Evolutionary conservation across 2,888 invertebrate species (phyloP).

Genomic region (Dioctria linearis): DNA sequence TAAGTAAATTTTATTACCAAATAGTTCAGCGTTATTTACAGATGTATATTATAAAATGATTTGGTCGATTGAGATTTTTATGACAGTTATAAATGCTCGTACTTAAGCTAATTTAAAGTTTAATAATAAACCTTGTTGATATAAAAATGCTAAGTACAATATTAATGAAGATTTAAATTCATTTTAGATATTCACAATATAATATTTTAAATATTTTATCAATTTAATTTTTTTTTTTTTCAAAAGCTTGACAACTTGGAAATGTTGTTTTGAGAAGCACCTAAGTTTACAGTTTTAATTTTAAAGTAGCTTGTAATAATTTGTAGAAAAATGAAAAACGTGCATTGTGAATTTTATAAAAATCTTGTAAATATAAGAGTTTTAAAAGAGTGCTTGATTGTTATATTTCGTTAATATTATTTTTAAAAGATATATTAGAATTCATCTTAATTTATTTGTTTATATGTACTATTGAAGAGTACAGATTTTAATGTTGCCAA

Average conservation of each 20-base stretch:
- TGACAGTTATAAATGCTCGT: conserved; percentile 27
- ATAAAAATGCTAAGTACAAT: conserved; percentile 28
- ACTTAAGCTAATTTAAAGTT: conserved; percentile 11
- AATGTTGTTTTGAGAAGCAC: conserved; percentile 27
- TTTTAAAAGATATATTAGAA: background rate
- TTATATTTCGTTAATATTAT: conserved; percentile 12
- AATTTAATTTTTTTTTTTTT: conserved; percentile 3
- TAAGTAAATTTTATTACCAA: conserved; percentile 31
- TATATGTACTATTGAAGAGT: background rate
- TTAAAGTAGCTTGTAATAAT: conserved; percentile 1
- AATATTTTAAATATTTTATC: background rate
- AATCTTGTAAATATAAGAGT: conserved; percentile 21
- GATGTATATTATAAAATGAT: conserved; percentile 36
- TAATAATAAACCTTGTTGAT: conserved; percentile 24
- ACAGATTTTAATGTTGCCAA: conserved; percentile 12
- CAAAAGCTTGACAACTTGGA: conserved; percentile 13
- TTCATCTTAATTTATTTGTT: background rate
- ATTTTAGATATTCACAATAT: background rate
- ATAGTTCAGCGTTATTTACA: conserved; percentile 38
- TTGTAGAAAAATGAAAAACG: conserved; percentile 35
- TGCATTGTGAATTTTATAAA: conserved; percentile 36
- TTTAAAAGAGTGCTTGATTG: conserved; percentile 42
- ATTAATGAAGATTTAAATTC: conserved; percentile 11
- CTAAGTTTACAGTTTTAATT: conserved; percentile 26
- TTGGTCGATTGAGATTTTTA: conserved; percentile 45